phyloP scores from a whole-genome alignment of 2,113 vertebrate genomes.

The Lasiurus borealis region DNA sequence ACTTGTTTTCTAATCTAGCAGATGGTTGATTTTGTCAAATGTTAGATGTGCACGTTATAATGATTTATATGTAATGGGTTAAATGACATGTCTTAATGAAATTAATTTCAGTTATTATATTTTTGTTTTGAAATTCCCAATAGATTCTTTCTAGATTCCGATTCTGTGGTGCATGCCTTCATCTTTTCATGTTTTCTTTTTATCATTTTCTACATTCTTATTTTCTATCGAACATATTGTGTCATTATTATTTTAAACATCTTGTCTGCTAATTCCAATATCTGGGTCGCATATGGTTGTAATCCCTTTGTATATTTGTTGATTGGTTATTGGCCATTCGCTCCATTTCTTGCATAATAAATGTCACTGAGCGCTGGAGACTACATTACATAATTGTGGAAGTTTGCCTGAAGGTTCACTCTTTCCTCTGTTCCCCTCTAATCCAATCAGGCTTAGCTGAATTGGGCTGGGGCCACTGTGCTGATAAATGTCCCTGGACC shows the following conservation, averaged over 20 bases:
- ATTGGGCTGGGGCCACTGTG: background rate
- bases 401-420: background rate
- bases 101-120: background rate
- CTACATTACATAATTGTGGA: background rate
- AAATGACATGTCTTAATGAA: background rate
- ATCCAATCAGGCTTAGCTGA: background rate
- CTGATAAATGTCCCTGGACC: no score
- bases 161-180: background rate
- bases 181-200: background rate
- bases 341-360: background rate
- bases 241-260: constrained; percentile 6
- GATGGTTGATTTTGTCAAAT: background rate
- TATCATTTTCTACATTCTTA: background rate
- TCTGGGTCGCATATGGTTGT: background rate
- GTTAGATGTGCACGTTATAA: background rate
- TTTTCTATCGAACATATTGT: background rate
- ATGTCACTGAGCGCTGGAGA: background rate
- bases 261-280: background rate
- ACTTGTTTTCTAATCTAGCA: background rate
- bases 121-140: background rate
- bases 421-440: background rate
- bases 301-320: background rate
- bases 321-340: background rate
- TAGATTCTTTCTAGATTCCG: background rate
- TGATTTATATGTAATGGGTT: background rate